These are phyloP conservation scores for Meriones unguiculatus DNA, from an alignment of 2,113 vertebrate species.

Conservation along the genomic window DNA sequence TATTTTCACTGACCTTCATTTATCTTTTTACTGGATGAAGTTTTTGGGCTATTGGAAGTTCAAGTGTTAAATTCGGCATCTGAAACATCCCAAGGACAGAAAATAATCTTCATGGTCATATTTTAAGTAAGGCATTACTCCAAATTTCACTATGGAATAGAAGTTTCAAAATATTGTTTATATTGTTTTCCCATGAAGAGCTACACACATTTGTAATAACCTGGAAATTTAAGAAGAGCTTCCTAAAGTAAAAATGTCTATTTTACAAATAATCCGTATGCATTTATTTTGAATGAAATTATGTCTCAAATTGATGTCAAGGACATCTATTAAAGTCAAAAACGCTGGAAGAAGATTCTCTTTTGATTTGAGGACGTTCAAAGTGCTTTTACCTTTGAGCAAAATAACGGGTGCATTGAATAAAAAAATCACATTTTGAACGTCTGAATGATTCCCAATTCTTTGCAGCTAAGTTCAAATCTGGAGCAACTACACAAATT, in stretches of 20 bases:
- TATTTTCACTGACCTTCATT: neutral
- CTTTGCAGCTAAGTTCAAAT: constrained; percentile 78
- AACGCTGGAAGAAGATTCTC: constrained; percentile 78
- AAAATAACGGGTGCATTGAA: constrained; percentile 81
- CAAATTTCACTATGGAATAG: constrained; percentile 33
- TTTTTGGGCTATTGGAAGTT: neutral
- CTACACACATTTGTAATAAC: neutral
- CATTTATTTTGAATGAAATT: constrained; percentile 76
- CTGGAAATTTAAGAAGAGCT: constrained; percentile 31
- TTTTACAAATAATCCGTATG: constrained; percentile 46
- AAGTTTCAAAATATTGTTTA: constrained; percentile 14
- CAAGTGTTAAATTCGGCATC: constrained; percentile 40
- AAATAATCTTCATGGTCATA: neutral
- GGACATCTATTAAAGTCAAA: constrained; percentile 81
- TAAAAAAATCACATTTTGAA: constrained; percentile 80
- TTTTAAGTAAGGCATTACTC: neutral
- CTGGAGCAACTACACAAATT: constrained; percentile 76
- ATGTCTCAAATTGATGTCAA: constrained; percentile 72
- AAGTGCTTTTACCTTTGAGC: constrained; percentile 83
- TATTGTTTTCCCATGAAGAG: neutral
- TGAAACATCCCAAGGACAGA: neutral
- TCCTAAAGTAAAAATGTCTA: neutral
- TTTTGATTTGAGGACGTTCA: constrained; percentile 79
- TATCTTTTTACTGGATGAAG: constrained; percentile 24
- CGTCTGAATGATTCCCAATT: constrained; percentile 63